Conservation (phyloP, 2,888 invertebrate genomes). For the Diarsia rubi region DNA sequence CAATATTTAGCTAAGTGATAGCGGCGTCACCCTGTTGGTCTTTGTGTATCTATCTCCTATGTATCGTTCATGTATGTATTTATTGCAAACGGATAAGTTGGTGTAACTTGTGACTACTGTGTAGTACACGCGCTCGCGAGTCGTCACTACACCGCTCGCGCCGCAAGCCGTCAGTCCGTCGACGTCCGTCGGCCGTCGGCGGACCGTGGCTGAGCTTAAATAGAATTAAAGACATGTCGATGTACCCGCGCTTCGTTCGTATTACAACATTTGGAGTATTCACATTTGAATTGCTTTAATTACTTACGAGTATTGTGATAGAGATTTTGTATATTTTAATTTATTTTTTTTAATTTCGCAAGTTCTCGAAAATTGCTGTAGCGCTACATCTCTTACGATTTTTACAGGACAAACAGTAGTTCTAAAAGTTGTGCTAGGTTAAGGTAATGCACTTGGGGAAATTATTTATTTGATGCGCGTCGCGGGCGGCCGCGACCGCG, state of each 20-base stretch:
- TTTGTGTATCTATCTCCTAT: conserved; percentile 76
- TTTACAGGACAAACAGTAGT: conserved; percentile 85
- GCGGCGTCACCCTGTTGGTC: conserved; percentile 81
- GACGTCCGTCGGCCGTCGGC: background rate
- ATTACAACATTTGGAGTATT: conserved; percentile 90
- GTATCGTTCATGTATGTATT: conserved; percentile 79
- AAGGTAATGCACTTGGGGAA: conserved; percentile 85
- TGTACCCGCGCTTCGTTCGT: conserved; percentile 84
- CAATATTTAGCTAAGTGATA: conserved; percentile 87
- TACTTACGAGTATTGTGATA: conserved; percentile 91
- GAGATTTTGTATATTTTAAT: conserved; percentile 91
- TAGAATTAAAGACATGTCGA: conserved; percentile 73
- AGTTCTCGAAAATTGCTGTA: conserved; percentile 86
- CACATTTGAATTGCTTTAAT: conserved; percentile 91
- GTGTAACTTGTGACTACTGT: conserved; percentile 83
- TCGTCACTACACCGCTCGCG: conserved; percentile 56
- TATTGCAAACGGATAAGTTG: conserved; percentile 77
- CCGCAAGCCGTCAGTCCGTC: conserved; percentile 19
- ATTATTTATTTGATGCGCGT: conserved; percentile 79
- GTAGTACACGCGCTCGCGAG: conserved; percentile 77
- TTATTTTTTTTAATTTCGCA: conserved; percentile 91
- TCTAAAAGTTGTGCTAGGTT: conserved; percentile 88
- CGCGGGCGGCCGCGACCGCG: conserved; percentile 67
- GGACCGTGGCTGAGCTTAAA: conserved; percentile 66
- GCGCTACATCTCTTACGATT: conserved; percentile 88